phyloP scores from a whole-genome alignment of 2,797 vertebrate genomes.

The Myoxocephalus aenaeus region DNA sequence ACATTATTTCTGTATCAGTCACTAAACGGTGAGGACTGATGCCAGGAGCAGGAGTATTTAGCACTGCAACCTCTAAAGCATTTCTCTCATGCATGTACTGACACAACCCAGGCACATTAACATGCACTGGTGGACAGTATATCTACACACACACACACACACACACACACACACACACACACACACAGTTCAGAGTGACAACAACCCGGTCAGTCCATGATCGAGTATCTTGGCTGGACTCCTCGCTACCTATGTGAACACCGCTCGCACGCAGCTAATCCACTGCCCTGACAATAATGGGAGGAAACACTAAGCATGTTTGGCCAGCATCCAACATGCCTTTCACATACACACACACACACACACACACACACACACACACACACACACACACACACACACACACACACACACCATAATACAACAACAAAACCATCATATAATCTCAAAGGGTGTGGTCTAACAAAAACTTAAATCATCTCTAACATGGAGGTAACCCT shows the following conservation, averaged over 20 bases:
- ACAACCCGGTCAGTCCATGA: constrained; percentile 32
- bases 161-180: constrained; percentile 7
- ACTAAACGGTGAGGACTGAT: background rate
- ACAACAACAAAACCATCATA: constrained; percentile 30
- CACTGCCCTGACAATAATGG: constrained; percentile 67
- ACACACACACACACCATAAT: constrained; percentile 5
- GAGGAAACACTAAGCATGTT: constrained; percentile 64
- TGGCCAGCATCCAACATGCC: constrained; percentile 62
- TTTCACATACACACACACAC: constrained; percentile 16
- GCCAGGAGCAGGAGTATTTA: constrained; percentile 19
- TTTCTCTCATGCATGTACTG: constrained; percentile 2
- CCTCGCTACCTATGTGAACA: constrained; percentile 31
- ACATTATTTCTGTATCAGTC: constrained; percentile 9
- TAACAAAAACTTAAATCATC: constrained; percentile 62
- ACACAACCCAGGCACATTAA: constrained; percentile 12
- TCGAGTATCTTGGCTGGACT: constrained; percentile 36
- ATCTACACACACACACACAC: background rate
- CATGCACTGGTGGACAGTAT: background rate
- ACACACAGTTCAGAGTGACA: constrained; percentile 23
- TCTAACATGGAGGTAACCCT: constrained; percentile 60
- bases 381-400: background rate
- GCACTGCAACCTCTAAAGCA: background rate
- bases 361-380: constrained; percentile 1
- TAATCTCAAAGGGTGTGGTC: constrained; percentile 71
- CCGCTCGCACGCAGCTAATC: constrained; percentile 57